Evolutionary conservation across 2,113 vertebrate genomes (phyloP), one percentile per base, ranked within the genome.

Genomic region (Engystomops pustulosus): DNA sequence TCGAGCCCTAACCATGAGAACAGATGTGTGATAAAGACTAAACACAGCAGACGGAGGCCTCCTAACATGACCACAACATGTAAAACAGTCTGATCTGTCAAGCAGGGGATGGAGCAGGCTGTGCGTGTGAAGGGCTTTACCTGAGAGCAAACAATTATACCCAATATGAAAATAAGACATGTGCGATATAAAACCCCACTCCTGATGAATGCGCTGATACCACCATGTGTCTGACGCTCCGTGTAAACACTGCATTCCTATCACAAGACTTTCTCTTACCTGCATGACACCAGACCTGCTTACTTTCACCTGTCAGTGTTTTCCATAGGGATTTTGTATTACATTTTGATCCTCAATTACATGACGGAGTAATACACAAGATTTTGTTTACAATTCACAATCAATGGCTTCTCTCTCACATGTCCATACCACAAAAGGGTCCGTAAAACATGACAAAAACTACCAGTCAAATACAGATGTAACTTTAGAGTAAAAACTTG

Each of bases 111-210:
- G 18, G 27, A 70, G 68, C 17, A 14, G 10, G 45, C 25, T 53
- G 72, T 76, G 45, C 45, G 47, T 53, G 72, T 53, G 27, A 53
- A 30, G 11, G 72, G 7, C 74, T 38, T n/a, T n/a, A 5, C 49
- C 30, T 77, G 74, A 77, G 32, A 77, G 34, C 49, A 77, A 77
- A 58, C 74, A 77, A 77, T 38, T 34, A 15, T 10, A 77, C 12
- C 17, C 9, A 32, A 53, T 32, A 53, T 76, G 47, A 76, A 76
- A 55, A 58, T 55, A 77, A 38, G 15, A 38, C 74, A 77, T 23
- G 34, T 32, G 1, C 8, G 6, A 77, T 55, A 38, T 32, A 38
- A 77, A 72, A 23, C 18, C 72, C 6, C 74, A 41, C 8, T 55
- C 27, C 49, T 12, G 32, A 55, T 53, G 74, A 76, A 10, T 36